Conservation (phyloP, 2,888 invertebrate species). For the Willowsia nigromaculata region DNA sequence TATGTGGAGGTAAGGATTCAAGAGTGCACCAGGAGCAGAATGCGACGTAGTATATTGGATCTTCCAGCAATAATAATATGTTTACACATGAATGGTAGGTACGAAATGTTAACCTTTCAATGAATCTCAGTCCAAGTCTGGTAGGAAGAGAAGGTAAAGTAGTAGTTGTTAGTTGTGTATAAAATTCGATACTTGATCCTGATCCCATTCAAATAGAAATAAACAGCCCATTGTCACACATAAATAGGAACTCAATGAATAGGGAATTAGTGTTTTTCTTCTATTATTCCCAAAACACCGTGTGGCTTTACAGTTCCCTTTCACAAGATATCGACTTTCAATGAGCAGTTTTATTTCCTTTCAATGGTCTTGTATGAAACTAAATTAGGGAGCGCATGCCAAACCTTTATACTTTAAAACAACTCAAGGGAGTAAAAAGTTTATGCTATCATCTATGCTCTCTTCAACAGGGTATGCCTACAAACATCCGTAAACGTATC, state of each 20-base stretch:
- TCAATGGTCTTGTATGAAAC: not conserved
- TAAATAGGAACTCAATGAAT: conserved; percentile 69
- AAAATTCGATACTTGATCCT: conserved; percentile 64
- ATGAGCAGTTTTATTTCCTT: not conserved
- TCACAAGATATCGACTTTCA: conserved; percentile 9
- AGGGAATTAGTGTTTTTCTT: conserved; percentile 56
- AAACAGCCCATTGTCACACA: conserved; percentile 67
- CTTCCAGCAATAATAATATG: not conserved
- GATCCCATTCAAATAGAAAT: conserved; percentile 63
- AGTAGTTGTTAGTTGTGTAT: not conserved
- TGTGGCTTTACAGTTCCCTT: not conserved
- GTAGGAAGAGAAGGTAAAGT: not conserved
- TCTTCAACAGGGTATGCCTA: not conserved
- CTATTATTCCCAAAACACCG: conserved; percentile 26
- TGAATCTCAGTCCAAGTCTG: not conserved
- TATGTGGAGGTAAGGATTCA: not conserved
- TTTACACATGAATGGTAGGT: not conserved
- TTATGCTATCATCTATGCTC: not conserved
- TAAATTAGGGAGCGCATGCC: not conserved
- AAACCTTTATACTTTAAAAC: conserved; percentile 7
- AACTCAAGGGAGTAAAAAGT: not conserved
- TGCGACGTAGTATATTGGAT: not conserved
- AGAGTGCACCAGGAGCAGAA: not conserved
- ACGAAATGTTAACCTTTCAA: not conserved
- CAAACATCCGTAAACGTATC: not conserved